A percentile compares a stretch with the other conserved stretches of the same genome.
Evolutionary conservation across 30 jellyfish, hydroid and myxozoan species (phyloP).

Genomic region (Aurelia sp.): DNA sequence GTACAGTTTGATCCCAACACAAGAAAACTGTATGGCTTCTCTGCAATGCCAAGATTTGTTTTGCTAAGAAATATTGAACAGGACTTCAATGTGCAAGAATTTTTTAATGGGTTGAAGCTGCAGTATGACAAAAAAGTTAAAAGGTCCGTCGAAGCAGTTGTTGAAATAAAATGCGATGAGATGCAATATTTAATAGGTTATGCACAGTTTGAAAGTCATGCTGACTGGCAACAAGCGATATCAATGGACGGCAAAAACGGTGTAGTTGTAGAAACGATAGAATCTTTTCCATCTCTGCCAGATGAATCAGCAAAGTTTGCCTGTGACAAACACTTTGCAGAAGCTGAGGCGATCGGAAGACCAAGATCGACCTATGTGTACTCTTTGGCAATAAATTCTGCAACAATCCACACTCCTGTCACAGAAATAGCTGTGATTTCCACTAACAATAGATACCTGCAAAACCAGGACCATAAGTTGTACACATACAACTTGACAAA

Average conservation of each 20-base stretch:
- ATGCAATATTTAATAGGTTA: slow-evolving; percentile 1
- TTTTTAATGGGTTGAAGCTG: too few species aligned
- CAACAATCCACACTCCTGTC: too few species aligned
- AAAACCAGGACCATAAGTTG: slow-evolving; percentile 24
- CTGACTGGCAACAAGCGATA: slow-evolving; percentile 10
- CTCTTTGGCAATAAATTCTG: slow-evolving; percentile 23
- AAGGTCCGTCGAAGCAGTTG: neutral
- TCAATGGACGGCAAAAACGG: neutral
- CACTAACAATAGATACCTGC: neutral
- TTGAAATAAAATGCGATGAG: neutral
- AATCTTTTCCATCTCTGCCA: slow-evolving; percentile 14
- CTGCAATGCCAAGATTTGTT: slow-evolving; percentile 1
- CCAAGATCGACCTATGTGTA: slow-evolving; percentile 35
- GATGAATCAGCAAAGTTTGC: neutral
- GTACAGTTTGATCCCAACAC: slow-evolving; percentile 13
- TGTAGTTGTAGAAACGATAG: neutral
- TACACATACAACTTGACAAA: slow-evolving; percentile 20
- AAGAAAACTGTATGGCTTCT: slow-evolving; percentile 14
- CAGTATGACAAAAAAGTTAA: too few species aligned
- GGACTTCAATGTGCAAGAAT: neutral
- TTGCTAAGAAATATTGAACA: neutral
- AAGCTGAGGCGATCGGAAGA: slow-evolving; percentile 15
- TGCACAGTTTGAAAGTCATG: slow-evolving; percentile 23
- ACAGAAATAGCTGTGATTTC: too few species aligned
- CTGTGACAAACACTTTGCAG: slow-evolving; percentile 24